Evolutionary conservation across 2,888 invertebrate species (phyloP).

Genomic region (Amphipyra tragopoginis): DNA sequence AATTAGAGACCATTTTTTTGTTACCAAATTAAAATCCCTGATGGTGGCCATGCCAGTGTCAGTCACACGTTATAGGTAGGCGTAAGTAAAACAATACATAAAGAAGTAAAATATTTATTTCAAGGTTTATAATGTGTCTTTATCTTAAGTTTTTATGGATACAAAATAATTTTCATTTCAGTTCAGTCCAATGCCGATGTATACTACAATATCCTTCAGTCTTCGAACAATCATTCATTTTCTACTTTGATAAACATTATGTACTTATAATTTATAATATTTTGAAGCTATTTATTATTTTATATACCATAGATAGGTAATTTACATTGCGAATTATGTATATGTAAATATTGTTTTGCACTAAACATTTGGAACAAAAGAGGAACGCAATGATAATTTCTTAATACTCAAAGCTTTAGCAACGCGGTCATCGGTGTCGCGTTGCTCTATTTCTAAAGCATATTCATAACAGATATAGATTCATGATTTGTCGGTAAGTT

Average conservation of each 20-base stretch:
- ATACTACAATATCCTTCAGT: conserved; percentile 63
- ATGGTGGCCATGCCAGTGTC: too few relatives aligned
- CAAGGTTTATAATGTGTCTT: conserved; percentile 78
- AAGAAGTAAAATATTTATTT: conserved; percentile 76
- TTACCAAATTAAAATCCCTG: too few relatives aligned
- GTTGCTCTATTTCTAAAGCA: too few relatives aligned
- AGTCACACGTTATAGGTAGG: too few relatives aligned
- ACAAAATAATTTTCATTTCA: conserved; percentile 70
- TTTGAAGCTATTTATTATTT: conserved; percentile 34
- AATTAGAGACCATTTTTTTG: too few relatives aligned
- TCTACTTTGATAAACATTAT: conserved; percentile 36
- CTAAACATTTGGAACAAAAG: neutral
- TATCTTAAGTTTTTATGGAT: conserved; percentile 65
- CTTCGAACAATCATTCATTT: conserved; percentile 57
- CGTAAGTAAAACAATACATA: conserved; percentile 37
- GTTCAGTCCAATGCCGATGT: conserved; percentile 67
- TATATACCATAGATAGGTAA: conserved; percentile 24
- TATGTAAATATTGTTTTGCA: neutral
- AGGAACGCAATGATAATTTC: conserved; percentile 1
- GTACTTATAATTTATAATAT: conserved; percentile 38
- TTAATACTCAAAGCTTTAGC: conserved; percentile 26
- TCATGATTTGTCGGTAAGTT: conserved; percentile 29
- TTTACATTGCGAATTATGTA: conserved; percentile 27
- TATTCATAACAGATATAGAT: conserved; percentile 20
- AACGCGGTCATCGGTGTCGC: too few relatives aligned